Conservation (phyloP, 2,113 vertebrate species). For the Albula goreensis region DNA sequence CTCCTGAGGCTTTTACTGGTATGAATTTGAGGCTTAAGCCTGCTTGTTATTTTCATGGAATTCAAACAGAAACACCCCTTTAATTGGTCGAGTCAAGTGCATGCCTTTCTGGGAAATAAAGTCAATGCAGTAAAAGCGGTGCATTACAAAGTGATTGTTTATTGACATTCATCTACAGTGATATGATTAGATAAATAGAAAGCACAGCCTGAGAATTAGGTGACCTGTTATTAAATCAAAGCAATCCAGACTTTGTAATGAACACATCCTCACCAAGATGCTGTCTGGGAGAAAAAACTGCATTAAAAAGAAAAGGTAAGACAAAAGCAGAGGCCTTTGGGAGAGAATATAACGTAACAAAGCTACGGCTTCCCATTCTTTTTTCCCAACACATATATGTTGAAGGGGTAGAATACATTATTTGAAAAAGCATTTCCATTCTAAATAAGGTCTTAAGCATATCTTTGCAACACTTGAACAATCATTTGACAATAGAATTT, state of each 20-base stretch:
- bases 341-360: constrained; percentile 18
- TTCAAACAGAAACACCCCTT: not conserved
- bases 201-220: constrained; percentile 82
- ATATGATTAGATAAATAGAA: constrained; percentile 76
- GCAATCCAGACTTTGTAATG: constrained; percentile 68
- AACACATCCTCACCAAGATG: constrained; percentile 49
- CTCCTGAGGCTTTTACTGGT: not conserved
- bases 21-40: not conserved
- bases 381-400: not conserved
- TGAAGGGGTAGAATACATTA: constrained; percentile 17
- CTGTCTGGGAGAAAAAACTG: constrained; percentile 6
- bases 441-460: not conserved
- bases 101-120: not conserved
- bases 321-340: not conserved
- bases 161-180: constrained; percentile 85
- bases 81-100: not conserved
- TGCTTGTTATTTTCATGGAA: not conserved
- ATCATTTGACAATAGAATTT: not conserved
- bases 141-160: constrained; percentile 83
- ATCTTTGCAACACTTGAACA: not conserved
- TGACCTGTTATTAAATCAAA: constrained; percentile 71
- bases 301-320: constrained; percentile 27
- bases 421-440: constrained; percentile 19
- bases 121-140: constrained; percentile 45
- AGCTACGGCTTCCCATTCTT: not conserved